A percentile compares a stretch with the other conserved stretches of the same genome.
Conservation (phyloP, 1,140 invertebrate genomes). For the Polyergus mexicanus region DNA sequence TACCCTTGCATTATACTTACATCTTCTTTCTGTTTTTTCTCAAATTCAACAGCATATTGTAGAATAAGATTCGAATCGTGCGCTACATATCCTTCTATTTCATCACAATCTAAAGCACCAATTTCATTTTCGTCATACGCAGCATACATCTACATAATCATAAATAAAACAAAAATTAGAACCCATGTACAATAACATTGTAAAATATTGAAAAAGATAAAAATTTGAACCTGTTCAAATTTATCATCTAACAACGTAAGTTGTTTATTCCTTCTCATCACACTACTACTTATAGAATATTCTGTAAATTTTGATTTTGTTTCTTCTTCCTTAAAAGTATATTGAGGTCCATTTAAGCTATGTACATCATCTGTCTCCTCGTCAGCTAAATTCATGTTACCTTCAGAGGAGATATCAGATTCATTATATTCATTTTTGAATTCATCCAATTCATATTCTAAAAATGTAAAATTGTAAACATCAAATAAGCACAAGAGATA, state of each 20-base stretch:
- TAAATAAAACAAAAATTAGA: slow-evolving; percentile 33
- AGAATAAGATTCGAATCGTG: slow-evolving; percentile 90
- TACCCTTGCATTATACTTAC: slow-evolving; percentile 68
- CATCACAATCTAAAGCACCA: slow-evolving; percentile 95
- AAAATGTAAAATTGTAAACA: background rate
- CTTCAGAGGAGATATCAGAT: slow-evolving; percentile 77
- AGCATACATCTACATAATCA: slow-evolving; percentile 90
- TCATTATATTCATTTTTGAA: slow-evolving; percentile 65
- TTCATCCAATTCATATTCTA: slow-evolving; percentile 31
- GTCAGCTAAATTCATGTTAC: slow-evolving; percentile 81
- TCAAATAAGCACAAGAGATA: background rate
- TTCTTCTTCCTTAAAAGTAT: slow-evolving; percentile 90
- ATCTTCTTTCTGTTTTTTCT: slow-evolving; percentile 81
- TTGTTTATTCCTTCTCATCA: slow-evolving; percentile 95
- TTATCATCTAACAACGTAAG: slow-evolving; percentile 94
- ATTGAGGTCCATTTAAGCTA: slow-evolving; percentile 86
- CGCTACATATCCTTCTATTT: slow-evolving; percentile 94
- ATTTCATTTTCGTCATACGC: slow-evolving; percentile 96
- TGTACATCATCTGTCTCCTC: slow-evolving; percentile 83
- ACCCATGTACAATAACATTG: background rate
- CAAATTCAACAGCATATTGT: slow-evolving; percentile 88
- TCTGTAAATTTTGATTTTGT: slow-evolving; percentile 96
- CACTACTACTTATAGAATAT: slow-evolving; percentile 97
- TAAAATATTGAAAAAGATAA: slow-evolving; percentile 11
- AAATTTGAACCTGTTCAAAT: slow-evolving; percentile 93